These are phyloP conservation scores for Tenthredo livida DNA, from an alignment of 2,888 invertebrate genomes.

Conservation along the genomic window DNA sequence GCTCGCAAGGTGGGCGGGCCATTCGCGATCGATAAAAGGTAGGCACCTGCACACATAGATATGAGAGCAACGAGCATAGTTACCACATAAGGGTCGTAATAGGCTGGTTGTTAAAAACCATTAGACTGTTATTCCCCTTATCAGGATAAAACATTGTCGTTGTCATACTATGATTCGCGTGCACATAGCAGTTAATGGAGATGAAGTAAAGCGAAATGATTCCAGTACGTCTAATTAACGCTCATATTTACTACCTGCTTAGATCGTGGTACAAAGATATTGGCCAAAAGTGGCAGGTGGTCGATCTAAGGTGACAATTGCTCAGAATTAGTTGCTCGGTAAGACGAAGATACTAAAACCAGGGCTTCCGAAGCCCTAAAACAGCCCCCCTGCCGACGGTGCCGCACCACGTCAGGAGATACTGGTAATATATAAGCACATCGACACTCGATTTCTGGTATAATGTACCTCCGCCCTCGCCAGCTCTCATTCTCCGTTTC, in stretches of 20 bases:
- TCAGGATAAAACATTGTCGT: background rate
- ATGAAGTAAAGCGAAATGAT: background rate
- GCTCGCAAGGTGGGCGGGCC: constrained; percentile 44
- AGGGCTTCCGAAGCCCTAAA: constrained; percentile 75
- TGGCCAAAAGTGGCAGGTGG: constrained; percentile 39
- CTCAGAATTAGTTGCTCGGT: constrained; percentile 55
- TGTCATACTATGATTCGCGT: background rate
- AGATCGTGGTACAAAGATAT: constrained; percentile 43
- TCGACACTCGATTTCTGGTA: constrained; percentile 26
- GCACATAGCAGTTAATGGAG: background rate
- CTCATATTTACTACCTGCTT: background rate
- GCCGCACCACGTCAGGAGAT: constrained; percentile 28
- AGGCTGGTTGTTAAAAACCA: constrained; percentile 31
- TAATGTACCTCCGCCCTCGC: constrained; percentile 47
- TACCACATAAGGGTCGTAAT: constrained; percentile 29
- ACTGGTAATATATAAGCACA: background rate
- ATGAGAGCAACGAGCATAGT: constrained; percentile 21
- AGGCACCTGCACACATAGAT: constrained; percentile 47
- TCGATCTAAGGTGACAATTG: constrained; percentile 69
- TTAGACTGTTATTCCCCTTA: background rate
- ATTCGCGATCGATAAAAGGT: constrained; percentile 52
- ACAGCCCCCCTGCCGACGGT: constrained; percentile 63
- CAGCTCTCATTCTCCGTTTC: background rate
- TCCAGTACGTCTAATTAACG: background rate
- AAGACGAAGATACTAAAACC: constrained; percentile 55